Evolutionary conservation across 2,113 vertebrate genomes (phyloP).

Genomic region (Rattus rattus): DNA sequence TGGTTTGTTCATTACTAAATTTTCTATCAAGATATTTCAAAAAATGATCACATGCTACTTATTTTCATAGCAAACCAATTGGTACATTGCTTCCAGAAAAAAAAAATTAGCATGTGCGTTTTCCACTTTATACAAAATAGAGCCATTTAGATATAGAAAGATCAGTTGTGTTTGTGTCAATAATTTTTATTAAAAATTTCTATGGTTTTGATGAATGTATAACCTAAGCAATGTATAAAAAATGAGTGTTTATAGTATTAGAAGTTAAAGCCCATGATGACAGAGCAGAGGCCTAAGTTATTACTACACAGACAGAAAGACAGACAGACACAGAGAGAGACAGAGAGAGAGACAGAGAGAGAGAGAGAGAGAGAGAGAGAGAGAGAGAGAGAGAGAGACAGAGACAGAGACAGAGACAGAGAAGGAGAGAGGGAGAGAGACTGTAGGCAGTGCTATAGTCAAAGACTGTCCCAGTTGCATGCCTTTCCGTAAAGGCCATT

Average conservation of each 20-base stretch:
- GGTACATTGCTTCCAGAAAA: background rate
- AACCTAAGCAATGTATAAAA: background rate
- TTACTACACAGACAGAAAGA: background rate
- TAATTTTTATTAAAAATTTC: background rate
- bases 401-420: background rate
- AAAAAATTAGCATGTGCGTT: too few relatives aligned
- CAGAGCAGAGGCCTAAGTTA: background rate
- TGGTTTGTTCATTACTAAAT: background rate
- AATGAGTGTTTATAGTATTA: background rate
- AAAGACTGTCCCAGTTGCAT: background rate
- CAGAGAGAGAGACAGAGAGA: background rate
- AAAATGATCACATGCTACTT: background rate
- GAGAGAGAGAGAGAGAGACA: too few relatives aligned
- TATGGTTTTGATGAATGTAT: background rate
- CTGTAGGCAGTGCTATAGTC: too few relatives aligned
- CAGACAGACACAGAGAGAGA: too few relatives aligned
- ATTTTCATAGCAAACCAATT: background rate
- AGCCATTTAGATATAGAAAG: background rate
- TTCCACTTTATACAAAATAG: background rate
- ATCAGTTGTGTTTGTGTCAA: background rate
- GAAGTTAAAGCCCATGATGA: background rate
- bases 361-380: background rate
- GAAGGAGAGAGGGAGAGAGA: too few relatives aligned
- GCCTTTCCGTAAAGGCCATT: background rate
- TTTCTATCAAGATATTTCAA: background rate